These are phyloP conservation scores for Ptilodon capucinus DNA, from an alignment of 2,888 invertebrate genomes.

Conservation along the genomic window DNA sequence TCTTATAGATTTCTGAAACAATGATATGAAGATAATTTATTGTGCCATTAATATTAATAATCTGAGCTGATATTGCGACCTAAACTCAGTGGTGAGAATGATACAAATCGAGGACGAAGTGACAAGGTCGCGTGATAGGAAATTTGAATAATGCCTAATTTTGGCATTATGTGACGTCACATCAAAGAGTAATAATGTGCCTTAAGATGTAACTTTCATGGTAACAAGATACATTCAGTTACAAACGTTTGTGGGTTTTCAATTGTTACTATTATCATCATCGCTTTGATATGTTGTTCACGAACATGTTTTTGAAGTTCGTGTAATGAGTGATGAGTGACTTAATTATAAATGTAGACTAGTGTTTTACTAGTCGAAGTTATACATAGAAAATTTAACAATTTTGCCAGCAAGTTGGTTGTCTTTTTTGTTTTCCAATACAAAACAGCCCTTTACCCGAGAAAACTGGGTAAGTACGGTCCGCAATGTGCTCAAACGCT, in stretches of 20 bases:
- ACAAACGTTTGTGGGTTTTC: not conserved
- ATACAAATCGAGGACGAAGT: slow-evolving; percentile 1
- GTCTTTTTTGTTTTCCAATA: too few species aligned
- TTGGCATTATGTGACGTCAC: slow-evolving; percentile 3
- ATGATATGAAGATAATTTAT: slow-evolving; percentile 18
- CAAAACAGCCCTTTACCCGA: too few species aligned
- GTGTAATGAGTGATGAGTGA: not conserved
- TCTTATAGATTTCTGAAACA: slow-evolving; percentile 4
- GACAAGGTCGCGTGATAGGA: slow-evolving; percentile 1
- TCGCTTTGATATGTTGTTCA: not conserved
- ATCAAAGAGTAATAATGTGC: slow-evolving; percentile 6
- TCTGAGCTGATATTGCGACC: slow-evolving; percentile 6
- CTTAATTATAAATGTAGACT: not conserved
- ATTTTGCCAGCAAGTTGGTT: too few species aligned
- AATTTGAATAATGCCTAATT: slow-evolving; percentile 7
- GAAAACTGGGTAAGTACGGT: too few species aligned
- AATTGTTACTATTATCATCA: not conserved
- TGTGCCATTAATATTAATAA: slow-evolving; percentile 27
- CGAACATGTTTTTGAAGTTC: not conserved
- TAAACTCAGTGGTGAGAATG: slow-evolving; percentile 2
- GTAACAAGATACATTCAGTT: not conserved
- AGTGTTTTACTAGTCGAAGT: not conserved
- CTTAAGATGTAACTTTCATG: not conserved
- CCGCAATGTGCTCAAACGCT: not conserved
- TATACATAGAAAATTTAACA: not conserved